Conservation (phyloP, 2,113 vertebrate genomes). For the Amblyornis subalaris region DNA sequence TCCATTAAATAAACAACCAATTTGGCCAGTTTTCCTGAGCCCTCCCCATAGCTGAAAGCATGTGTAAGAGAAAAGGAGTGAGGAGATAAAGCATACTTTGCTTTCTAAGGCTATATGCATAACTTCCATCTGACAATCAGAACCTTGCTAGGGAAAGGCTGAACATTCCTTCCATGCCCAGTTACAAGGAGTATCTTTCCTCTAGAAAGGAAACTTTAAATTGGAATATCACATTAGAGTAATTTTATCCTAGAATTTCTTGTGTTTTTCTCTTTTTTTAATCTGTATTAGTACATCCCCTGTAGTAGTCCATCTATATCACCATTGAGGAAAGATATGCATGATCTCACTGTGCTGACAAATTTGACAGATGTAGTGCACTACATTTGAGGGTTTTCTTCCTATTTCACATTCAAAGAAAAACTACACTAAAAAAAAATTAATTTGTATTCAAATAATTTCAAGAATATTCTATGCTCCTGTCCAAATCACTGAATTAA, state of each 20-base stretch:
- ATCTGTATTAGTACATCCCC: not conserved
- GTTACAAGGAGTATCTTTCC: not conserved
- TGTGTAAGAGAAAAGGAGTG: not conserved
- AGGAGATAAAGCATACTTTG: not conserved
- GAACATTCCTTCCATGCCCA: not conserved
- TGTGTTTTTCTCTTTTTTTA: not conserved
- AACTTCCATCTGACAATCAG: not conserved
- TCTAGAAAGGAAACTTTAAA: not conserved
- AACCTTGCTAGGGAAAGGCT: not conserved
- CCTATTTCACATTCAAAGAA: not conserved
- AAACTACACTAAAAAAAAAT: not conserved
- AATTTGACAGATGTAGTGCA: not conserved
- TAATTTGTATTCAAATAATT: not conserved
- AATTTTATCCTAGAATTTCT: not conserved
- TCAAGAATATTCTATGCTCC: not conserved
- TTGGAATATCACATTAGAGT: not conserved
- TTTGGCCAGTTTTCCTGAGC: not conserved
- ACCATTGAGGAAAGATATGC: not conserved
- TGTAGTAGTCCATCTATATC: not conserved
- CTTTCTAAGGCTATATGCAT: not conserved
- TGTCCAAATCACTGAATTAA: not conserved
- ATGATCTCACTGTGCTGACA: not conserved
- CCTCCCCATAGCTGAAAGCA: not conserved
- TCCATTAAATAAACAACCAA: not conserved
- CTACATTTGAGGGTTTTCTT: not conserved